Conservation (phyloP, 2,113 vertebrate species). For the Galeopterus variegatus region DNA sequence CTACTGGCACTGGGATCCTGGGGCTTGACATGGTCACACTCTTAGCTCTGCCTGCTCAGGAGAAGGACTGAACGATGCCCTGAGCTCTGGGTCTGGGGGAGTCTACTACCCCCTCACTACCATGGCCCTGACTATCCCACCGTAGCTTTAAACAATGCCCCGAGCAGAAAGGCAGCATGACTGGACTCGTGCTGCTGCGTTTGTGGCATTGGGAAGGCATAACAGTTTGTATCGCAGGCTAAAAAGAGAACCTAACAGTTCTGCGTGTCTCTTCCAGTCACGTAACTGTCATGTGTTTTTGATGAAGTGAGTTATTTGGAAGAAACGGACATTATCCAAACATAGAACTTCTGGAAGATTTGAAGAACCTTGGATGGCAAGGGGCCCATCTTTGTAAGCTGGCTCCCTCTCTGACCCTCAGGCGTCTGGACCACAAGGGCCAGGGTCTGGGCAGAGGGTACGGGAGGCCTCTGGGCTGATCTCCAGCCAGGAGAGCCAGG, state of each 20-base stretch:
- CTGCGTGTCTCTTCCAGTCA: neutral
- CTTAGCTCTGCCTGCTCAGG: neutral
- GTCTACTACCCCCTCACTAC: neutral
- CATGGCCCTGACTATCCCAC: neutral
- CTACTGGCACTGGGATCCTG: too few relatives aligned
- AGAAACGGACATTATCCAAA: neutral
- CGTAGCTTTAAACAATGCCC: neutral
- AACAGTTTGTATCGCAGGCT: neutral
- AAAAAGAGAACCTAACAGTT: too few relatives aligned
- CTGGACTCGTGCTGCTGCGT: neutral
- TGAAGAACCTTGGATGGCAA: neutral
- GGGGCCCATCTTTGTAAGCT: neutral
- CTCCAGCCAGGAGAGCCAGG: neutral
- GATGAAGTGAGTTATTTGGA: neutral
- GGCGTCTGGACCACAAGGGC: rapidly evolving
- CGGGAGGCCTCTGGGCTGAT: neutral
- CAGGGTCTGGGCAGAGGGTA: neutral
- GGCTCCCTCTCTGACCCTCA: neutral
- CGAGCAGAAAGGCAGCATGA: neutral
- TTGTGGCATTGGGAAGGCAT: neutral
- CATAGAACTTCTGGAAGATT: neutral
- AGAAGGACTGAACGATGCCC: neutral
- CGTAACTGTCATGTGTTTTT: neutral
- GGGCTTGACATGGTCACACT: too few relatives aligned
- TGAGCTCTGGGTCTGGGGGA: too few relatives aligned